Evolutionary conservation across 2,113 vertebrate genomes (phyloP), one percentile per base, ranked within the genome.

Genomic region (Plotosus lineatus): DNA sequence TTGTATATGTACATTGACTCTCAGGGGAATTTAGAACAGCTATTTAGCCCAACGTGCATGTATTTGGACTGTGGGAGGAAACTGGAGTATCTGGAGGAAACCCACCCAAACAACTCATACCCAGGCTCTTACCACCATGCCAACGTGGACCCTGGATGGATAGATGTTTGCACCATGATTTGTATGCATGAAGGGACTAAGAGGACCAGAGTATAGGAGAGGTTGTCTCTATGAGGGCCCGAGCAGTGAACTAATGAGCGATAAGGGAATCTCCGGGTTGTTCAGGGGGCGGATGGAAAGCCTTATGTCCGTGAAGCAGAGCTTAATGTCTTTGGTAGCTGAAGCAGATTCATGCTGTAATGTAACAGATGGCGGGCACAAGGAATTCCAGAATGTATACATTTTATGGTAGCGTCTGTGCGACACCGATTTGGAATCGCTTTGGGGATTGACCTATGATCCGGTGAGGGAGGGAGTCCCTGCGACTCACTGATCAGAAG

Each of bases 401-500:
- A 0, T 50, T n/a, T 51, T 12, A 12, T 51, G 7, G 6, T 31
- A 48, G 68, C n/a, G 26, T n/a, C 68, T 71, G n/a, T 28, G 40
- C n/a, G n/a, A 46, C n/a, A 46, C 10, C 1, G 42, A 17, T 71
- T 48, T 31, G 15, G 42, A 50, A 19, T 21, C 9, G 66, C 66
- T 71, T 71, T 71, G n/a, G n/a, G 68, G 46, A 50, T 50, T 36
- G 69, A 73, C 69, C 69, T 36, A 1, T 36, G 69, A 71, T 48
- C 68, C 42, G 10, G 26, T 19, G 38, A n/a, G 26, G 38, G 79
- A 92, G 86, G 91, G 89, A 86, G 88, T 88, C 87, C 89, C 89
- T 91, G 89, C 82, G 89, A 75, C 83, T 85, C 66, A 90, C n/a
- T 90, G 92, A 94, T 93, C 92, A 93, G 91, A 94, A 90, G 84